These are phyloP conservation scores for Sebastiscus albofasciatus DNA, from an alignment of 2,797 vertebrate genomes.

Conservation along the genomic window DNA sequence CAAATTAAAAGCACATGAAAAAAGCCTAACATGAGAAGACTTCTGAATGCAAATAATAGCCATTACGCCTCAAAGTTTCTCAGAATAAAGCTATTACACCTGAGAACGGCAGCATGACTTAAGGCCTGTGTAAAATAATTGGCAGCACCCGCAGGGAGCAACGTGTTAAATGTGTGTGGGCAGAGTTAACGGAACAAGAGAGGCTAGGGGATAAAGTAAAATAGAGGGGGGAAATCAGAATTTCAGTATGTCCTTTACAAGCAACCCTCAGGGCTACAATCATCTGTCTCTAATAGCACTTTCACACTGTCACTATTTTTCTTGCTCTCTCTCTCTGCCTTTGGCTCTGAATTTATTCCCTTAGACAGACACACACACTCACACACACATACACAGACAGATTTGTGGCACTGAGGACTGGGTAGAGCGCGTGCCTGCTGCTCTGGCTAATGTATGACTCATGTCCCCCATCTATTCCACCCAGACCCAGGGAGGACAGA, in stretches of 20 bases:
- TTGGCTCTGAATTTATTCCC: slow-evolving; percentile 47
- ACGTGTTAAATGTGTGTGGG: slow-evolving; percentile 10
- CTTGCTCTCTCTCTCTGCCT: slow-evolving; percentile 26
- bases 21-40: background rate
- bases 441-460: slow-evolving; percentile 64
- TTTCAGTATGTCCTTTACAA: slow-evolving; percentile 54
- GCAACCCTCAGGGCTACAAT: slow-evolving; percentile 49
- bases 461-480: slow-evolving; percentile 48
- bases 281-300: slow-evolving; percentile 53
- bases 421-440: slow-evolving; percentile 48
- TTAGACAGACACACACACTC: slow-evolving; percentile 7
- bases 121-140: slow-evolving; percentile 32
- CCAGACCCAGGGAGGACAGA: slow-evolving; percentile 30
- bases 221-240: slow-evolving; percentile 24
- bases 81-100: background rate
- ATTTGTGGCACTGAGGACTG: slow-evolving; percentile 58
- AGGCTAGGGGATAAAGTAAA: slow-evolving; percentile 8
- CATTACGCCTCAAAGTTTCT: background rate
- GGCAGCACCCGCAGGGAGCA: background rate
- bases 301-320: slow-evolving; percentile 46
- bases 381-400: background rate
- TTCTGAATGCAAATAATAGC: background rate
- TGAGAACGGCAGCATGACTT: slow-evolving; percentile 12
- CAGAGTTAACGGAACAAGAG: slow-evolving; percentile 13
- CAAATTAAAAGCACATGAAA: background rate